Conservation (phyloP, 2,888 invertebrate genomes). For the Cephus rjabovi region DNA sequence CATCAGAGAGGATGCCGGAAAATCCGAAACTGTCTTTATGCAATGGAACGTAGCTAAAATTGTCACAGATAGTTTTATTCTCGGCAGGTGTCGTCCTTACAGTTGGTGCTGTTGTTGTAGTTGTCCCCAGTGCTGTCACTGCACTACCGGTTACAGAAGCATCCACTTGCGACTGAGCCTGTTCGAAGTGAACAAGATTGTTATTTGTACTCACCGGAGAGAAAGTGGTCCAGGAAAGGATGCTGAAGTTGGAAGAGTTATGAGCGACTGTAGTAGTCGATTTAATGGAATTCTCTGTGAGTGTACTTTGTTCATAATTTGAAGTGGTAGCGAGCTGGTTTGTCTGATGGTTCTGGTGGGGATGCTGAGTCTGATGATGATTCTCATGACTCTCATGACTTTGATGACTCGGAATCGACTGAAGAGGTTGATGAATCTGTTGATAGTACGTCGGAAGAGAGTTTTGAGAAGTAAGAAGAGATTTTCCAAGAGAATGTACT, state of each 20-base stretch:
- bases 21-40: slow-evolving; percentile 52
- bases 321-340: slow-evolving; percentile 45
- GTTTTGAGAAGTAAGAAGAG: slow-evolving; percentile 27
- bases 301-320: slow-evolving; percentile 52
- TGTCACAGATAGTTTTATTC: slow-evolving; percentile 55
- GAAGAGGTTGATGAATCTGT: slow-evolving; percentile 19
- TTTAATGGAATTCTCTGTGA: slow-evolving; percentile 47
- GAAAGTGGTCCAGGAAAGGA: slow-evolving; percentile 64
- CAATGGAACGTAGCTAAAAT: slow-evolving; percentile 52
- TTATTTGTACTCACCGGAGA: slow-evolving; percentile 50
- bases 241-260: slow-evolving; percentile 63
- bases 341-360: slow-evolving; percentile 18
- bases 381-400: background rate
- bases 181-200: slow-evolving; percentile 41
- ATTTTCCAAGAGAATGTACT: background rate
- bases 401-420: background rate
- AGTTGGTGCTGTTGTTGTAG: background rate
- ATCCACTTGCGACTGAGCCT: slow-evolving; percentile 18
- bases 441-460: slow-evolving; percentile 20
- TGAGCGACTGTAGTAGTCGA: slow-evolving; percentile 60
- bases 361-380: background rate
- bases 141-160: background rate
- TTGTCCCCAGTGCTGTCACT: background rate
- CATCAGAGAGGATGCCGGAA: slow-evolving; percentile 41
- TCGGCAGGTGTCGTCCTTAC: slow-evolving; percentile 20